These are phyloP conservation scores for Tetraodon nigroviridis DNA, from an alignment of 2,113 vertebrate genomes.

Conservation along the genomic window DNA sequence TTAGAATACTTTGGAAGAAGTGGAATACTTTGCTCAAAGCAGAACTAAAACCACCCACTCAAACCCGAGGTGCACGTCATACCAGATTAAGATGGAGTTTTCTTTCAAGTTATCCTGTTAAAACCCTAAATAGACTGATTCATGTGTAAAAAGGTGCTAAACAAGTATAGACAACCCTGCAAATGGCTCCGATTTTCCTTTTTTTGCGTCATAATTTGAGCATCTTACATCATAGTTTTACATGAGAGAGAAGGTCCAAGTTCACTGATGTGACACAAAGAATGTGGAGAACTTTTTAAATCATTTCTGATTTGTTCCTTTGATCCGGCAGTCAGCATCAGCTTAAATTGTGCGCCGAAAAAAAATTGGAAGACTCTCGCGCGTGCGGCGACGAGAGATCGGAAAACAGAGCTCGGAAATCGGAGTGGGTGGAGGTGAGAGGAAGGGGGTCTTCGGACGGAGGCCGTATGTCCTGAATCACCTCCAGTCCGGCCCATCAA, in stretches of 20 bases:
- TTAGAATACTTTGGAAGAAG: slow-evolving; percentile 57
- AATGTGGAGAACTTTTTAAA: too few relatives aligned
- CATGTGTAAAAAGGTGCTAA: too few relatives aligned
- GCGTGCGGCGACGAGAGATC: too few relatives aligned
- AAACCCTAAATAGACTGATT: too few relatives aligned
- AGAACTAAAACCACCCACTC: slow-evolving; percentile 4
- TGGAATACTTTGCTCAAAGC: slow-evolving; percentile 20
- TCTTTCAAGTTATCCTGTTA: neutral
- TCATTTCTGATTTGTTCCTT: too few relatives aligned
- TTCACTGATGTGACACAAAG: slow-evolving; percentile 7
- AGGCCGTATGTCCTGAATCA: slow-evolving; percentile 40
- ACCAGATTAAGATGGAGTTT: neutral
- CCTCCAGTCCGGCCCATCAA: slow-evolving; percentile 55
- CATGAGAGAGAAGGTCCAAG: slow-evolving; percentile 15
- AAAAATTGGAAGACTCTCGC: too few relatives aligned
- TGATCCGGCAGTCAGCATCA: too few relatives aligned
- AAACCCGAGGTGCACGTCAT: neutral
- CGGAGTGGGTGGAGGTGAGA: slow-evolving; percentile 11
- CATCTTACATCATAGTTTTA: slow-evolving; percentile 6
- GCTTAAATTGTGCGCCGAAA: too few relatives aligned
- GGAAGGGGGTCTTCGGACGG: neutral
- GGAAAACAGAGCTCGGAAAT: neutral
- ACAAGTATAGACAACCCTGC: too few relatives aligned
- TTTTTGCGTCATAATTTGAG: neutral
- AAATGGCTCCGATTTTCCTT: too few relatives aligned